Percentiles rank a stretch among this genome's conserved stretches.
Conservation (phyloP, 1,140 invertebrate genomes). For the Bombus confusus region DNA sequence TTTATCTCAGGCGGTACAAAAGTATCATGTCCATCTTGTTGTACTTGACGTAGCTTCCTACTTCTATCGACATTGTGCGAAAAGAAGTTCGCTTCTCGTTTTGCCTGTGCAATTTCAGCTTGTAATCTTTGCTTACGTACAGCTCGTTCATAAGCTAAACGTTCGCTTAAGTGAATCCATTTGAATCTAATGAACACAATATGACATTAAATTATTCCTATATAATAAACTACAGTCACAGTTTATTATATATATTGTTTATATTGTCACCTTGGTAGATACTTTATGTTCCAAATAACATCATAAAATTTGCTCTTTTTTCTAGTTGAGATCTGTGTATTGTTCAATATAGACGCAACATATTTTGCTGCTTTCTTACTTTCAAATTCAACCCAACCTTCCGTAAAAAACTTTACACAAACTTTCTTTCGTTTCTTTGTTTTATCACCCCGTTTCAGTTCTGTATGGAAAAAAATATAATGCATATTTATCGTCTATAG, state of each 20-base stretch:
- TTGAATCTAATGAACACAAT: constrained; percentile 87
- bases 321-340: constrained; percentile 92
- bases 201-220: not conserved
- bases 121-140: constrained; percentile 92
- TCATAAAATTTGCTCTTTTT: constrained; percentile 95
- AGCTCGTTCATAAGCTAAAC: constrained; percentile 95
- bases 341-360: constrained; percentile 92
- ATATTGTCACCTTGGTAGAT: constrained; percentile 90
- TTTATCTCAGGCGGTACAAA: constrained; percentile 76
- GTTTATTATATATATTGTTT: too few species aligned
- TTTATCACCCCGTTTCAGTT: constrained; percentile 69
- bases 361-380: constrained; percentile 94
- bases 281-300: constrained; percentile 97
- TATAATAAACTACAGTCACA: not conserved
- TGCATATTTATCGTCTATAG: not conserved
- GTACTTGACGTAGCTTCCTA: constrained; percentile 85
- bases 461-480: constrained; percentile 36
- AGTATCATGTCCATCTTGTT: constrained; percentile 54
- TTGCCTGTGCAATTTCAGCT: constrained; percentile 95
- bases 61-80: constrained; percentile 91
- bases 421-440: constrained; percentile 85
- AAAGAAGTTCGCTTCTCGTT: constrained; percentile 94
- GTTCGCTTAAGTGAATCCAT: constrained; percentile 96
- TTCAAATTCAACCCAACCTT: constrained; percentile 98
- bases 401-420: constrained; percentile 88